These are phyloP conservation scores for Camelus bactrianus DNA, from an alignment of 2,113 vertebrate genomes.

Conservation along the genomic window DNA sequence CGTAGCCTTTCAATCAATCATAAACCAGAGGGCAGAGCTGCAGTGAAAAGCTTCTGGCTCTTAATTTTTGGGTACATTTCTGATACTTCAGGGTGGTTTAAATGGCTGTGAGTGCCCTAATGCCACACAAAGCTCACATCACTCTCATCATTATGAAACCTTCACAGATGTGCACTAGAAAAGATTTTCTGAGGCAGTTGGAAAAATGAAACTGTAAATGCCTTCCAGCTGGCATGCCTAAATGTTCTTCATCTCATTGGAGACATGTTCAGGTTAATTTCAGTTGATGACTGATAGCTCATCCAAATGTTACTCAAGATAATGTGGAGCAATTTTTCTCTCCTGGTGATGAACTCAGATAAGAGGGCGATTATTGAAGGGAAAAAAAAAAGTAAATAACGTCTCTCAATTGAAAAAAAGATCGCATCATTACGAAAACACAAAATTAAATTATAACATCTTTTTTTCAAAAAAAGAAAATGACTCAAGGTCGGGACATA, in stretches of 20 bases:
- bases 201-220: conserved; percentile 74
- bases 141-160: conserved; percentile 9
- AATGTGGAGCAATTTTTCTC: conserved; percentile 49
- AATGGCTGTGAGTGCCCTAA: conserved; percentile 58
- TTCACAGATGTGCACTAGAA: conserved; percentile 73
- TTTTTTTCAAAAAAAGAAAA: conserved; percentile 56
- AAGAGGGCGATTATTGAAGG: conserved; percentile 49
- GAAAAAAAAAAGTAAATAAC: conserved; percentile 37
- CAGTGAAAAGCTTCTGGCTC: conserved; percentile 54
- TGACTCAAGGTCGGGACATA: neutral
- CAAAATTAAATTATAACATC: conserved; percentile 11
- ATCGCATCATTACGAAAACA: conserved; percentile 28
- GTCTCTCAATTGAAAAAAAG: conserved; percentile 53
- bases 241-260: conserved; percentile 74
- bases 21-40: neutral
- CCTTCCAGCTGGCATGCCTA: conserved; percentile 80
- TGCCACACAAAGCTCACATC: conserved; percentile 54
- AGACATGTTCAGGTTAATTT: conserved; percentile 79
- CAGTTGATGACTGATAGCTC: conserved; percentile 73
- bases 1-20: neutral
- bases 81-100: conserved; percentile 56
- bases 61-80: conserved; percentile 10
- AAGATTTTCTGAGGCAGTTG: conserved; percentile 62
- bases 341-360: conserved; percentile 61
- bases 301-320: conserved; percentile 73